Percentiles rank a stretch among this genome's conserved stretches.
phyloP scores from a whole-genome alignment of 1,140 invertebrate genomes.

The Uloborus diversus region DNA sequence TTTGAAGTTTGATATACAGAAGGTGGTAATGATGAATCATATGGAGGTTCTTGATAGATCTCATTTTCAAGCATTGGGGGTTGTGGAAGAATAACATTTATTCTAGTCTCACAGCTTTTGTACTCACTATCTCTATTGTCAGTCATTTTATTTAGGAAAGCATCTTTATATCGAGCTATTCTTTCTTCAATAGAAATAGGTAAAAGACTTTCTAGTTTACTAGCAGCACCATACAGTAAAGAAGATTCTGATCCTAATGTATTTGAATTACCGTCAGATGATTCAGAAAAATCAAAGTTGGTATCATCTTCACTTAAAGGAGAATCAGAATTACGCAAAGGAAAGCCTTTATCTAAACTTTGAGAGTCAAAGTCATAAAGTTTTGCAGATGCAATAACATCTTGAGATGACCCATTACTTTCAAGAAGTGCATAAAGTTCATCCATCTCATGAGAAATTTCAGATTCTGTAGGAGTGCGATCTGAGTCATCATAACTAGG shows the following conservation, averaged over 20 bases:
- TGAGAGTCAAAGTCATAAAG: constrained; percentile 19
- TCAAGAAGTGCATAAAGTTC: constrained; percentile 55
- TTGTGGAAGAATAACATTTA: constrained; percentile 51
- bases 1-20: no score
- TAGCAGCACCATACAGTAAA: constrained; percentile 33
- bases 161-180: constrained; percentile 53
- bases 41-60: background rate
- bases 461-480: constrained; percentile 56
- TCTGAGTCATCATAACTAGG: constrained; percentile 59
- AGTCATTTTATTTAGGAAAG: constrained; percentile 17
- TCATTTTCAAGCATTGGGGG: constrained; percentile 24
- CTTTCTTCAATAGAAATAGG: constrained; percentile 48
- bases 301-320: constrained; percentile 26
- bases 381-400: constrained; percentile 17
- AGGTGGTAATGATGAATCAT: background rate
- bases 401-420: constrained; percentile 25
- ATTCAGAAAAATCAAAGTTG: constrained; percentile 12
- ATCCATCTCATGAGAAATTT: constrained; percentile 60
- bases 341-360: constrained; percentile 18
- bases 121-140: constrained; percentile 24
- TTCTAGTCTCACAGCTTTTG: constrained; percentile 42
- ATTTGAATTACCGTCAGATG: constrained; percentile 3
- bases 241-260: constrained; percentile 12
- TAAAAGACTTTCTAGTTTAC: constrained; percentile 48
- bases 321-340: constrained; percentile 11